Conservation (phyloP, 35 echinoderm and acorn worm genomes). For the Hemicentrotus pulcherrimus region DNA sequence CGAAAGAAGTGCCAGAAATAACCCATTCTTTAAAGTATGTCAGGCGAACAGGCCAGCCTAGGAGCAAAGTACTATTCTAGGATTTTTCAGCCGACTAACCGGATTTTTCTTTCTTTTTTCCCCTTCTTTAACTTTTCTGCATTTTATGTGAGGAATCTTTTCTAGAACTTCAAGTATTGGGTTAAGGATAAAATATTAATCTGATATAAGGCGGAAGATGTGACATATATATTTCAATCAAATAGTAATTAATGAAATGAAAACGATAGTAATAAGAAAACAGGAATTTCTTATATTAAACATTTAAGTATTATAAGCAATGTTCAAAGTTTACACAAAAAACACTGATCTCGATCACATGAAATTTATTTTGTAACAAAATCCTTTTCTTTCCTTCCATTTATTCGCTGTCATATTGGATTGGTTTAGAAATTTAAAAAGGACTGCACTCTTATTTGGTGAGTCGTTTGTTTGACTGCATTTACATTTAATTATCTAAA, state of each 20-base stretch:
- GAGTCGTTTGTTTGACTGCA: too few species aligned
- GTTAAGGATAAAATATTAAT: background rate
- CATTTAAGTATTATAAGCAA: too few species aligned
- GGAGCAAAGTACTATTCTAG: background rate
- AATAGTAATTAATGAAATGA: background rate
- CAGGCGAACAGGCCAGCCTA: background rate
- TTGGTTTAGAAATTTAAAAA: too few species aligned
- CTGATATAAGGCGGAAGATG: background rate
- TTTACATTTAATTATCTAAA: too few species aligned
- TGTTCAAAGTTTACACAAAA: too few species aligned
- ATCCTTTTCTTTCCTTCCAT: too few species aligned
- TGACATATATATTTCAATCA: background rate
- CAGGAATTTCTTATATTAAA: too few species aligned
- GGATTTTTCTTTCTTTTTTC: background rate
- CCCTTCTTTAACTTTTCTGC: background rate
- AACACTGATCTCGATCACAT: too few species aligned
- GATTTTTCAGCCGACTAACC: background rate
- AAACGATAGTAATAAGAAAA: background rate
- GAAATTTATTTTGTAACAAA: too few species aligned
- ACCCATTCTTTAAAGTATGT: conserved; percentile 13
- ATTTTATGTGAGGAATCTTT: background rate
- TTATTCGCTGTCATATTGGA: too few species aligned
- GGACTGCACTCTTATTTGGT: too few species aligned
- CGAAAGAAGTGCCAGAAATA: conserved; percentile 3
- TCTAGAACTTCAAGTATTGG: background rate